Percentiles rank a stretch among this genome's conserved stretches.
These are phyloP conservation scores for Agelaius tricolor DNA, from an alignment of 2,113 vertebrate species.

Conservation along the genomic window DNA sequence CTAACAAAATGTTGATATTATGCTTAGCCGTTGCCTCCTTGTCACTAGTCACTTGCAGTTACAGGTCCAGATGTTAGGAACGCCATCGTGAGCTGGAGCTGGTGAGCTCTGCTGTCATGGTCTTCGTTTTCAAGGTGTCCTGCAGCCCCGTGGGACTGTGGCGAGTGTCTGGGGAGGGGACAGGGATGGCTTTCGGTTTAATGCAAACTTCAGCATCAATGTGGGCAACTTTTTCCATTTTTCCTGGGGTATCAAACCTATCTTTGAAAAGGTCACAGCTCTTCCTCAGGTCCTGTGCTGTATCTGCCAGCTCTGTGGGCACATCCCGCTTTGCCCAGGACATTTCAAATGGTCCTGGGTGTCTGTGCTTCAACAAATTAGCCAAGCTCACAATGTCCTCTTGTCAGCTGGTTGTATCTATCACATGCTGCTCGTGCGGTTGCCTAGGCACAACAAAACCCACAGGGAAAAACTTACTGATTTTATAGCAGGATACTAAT, in stretches of 20 bases:
- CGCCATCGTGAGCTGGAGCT: not conserved
- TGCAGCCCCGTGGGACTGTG: not conserved
- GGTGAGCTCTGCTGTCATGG: not conserved
- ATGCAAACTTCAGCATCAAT: not conserved
- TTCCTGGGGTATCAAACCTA: not conserved
- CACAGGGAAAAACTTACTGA: not conserved
- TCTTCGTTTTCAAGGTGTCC: not conserved
- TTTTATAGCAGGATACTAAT: not conserved
- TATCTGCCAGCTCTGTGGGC: not conserved
- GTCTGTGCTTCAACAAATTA: not conserved
- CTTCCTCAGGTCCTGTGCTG: not conserved
- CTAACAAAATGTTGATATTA: slow-evolving; percentile 69
- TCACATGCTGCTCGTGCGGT: fast-evolving
- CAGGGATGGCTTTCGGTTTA: not conserved
- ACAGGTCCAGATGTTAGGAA: slow-evolving; percentile 10
- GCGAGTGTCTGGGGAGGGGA: not conserved
- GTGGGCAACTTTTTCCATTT: not conserved
- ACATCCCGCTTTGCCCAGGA: not conserved
- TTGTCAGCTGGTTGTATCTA: not conserved
- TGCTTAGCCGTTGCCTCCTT: slow-evolving; percentile 50
- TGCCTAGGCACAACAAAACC: not conserved
- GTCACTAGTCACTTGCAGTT: slow-evolving; percentile 49
- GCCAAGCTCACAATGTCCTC: not conserved
- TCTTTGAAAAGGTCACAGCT: not conserved
- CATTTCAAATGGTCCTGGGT: not conserved